A percentile compares a stretch with the other conserved stretches of the same genome.
phyloP scores from a whole-genome alignment of 2,113 vertebrate species.

The Bettongia penicillata region DNA sequence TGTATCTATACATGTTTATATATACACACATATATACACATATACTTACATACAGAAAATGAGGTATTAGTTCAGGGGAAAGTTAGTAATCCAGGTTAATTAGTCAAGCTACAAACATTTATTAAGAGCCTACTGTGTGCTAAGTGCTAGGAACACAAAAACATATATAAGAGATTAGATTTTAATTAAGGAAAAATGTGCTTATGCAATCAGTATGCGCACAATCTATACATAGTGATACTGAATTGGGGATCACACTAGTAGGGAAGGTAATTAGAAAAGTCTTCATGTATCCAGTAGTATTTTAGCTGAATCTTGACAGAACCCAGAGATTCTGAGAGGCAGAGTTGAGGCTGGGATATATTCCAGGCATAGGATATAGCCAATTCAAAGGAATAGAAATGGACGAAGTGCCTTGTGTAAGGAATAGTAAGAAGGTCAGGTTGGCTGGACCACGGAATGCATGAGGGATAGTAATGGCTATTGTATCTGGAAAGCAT shows the following conservation, averaged over 20 bases:
- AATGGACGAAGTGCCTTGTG: background rate
- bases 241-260: background rate
- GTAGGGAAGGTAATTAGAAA: background rate
- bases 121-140: background rate
- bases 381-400: background rate
- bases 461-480: background rate
- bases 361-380: background rate
- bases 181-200: background rate
- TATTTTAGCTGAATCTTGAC: background rate
- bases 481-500: background rate
- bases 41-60: background rate
- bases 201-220: background rate
- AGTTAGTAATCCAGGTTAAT: background rate
- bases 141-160: background rate
- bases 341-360: background rate
- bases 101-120: background rate
- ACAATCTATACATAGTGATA: background rate
- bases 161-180: background rate
- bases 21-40: no score
- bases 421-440: background rate
- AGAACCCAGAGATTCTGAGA: background rate
- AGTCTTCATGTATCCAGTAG: background rate
- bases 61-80: background rate
- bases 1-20: no score
- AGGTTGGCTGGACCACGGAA: background rate